Conservation (phyloP, 2,113 vertebrate genomes). For the Pholis gunnellus region DNA sequence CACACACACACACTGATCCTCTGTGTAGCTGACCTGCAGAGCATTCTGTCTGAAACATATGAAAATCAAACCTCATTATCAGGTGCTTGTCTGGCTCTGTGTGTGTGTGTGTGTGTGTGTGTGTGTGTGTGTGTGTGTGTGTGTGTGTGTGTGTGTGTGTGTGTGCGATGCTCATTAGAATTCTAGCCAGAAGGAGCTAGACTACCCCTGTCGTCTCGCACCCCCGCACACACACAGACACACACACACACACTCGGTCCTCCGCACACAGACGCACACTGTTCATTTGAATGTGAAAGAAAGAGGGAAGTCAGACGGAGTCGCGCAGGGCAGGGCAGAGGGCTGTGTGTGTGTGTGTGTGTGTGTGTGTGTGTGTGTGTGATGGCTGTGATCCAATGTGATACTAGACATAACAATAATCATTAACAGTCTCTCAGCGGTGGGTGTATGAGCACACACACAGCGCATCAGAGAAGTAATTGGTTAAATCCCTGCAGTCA, state of each 20-base stretch:
- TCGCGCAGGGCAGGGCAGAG: constrained; percentile 47
- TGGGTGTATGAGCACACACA: constrained; percentile 10
- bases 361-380: constrained; percentile 27
- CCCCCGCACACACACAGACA: constrained; percentile 47
- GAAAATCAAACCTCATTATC: constrained; percentile 87
- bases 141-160: constrained; percentile 17
- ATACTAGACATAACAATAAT: constrained; percentile 63
- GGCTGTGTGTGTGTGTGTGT: constrained; percentile 16
- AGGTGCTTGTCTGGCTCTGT: constrained; percentile 68
- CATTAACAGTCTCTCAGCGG: constrained; percentile 45
- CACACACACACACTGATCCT: constrained; percentile 49
- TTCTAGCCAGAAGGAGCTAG: constrained; percentile 66
- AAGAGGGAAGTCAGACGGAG: constrained; percentile 60
- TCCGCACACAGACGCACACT: constrained; percentile 48
- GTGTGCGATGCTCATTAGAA: constrained; percentile 67
- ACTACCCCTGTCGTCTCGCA: constrained; percentile 69
- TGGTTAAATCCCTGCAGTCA: not conserved
- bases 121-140: constrained; percentile 32
- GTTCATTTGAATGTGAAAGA: constrained; percentile 74
- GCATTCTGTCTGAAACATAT: constrained; percentile 82
- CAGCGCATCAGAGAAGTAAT: not conserved
- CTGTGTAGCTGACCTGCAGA: constrained; percentile 69
- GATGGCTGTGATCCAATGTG: constrained; percentile 54
- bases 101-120: constrained; percentile 40
- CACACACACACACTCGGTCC: constrained; percentile 38